A percentile compares a stretch with the other conserved stretches of the same genome.
Evolutionary conservation across 2,797 vertebrate species (phyloP).

Genomic region (Mormyrus proboscirostris): DNA sequence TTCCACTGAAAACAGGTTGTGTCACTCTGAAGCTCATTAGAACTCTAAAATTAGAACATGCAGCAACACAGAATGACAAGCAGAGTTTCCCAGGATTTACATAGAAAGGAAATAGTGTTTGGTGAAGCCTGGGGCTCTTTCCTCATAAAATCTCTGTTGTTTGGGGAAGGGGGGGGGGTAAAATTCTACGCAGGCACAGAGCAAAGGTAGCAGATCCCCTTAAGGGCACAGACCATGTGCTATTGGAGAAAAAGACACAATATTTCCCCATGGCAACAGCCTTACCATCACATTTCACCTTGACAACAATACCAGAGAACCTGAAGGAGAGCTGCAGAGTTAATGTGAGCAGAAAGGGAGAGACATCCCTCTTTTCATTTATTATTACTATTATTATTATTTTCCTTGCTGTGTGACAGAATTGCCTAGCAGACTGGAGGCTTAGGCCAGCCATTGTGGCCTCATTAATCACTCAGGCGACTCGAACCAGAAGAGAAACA

Average conservation of each 20-base stretch:
- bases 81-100: background rate
- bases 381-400: background rate
- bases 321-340: conserved; percentile 13
- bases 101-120: conserved; percentile 1
- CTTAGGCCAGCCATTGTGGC: conserved; percentile 63
- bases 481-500: background rate
- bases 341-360: background rate
- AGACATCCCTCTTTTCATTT: background rate
- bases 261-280: background rate
- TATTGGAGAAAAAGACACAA: background rate
- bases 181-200: background rate
- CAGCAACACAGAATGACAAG: background rate
- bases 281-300: background rate
- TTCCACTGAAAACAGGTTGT: background rate
- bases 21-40: background rate
- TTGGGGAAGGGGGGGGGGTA: background rate
- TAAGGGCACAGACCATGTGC: background rate
- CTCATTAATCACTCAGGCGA: conserved; percentile 64
- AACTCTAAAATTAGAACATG: conserved; percentile 3
- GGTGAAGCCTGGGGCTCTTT: background rate
- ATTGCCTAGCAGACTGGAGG: conserved; percentile 58
- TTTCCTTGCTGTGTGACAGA: conserved; percentile 62
- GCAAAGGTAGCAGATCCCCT: background rate
- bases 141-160: background rate
- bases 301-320: background rate